Base-by-base conservation (phyloP, 1,140 invertebrate genomes). In the Neoseiulus cucumeris region DNA sequence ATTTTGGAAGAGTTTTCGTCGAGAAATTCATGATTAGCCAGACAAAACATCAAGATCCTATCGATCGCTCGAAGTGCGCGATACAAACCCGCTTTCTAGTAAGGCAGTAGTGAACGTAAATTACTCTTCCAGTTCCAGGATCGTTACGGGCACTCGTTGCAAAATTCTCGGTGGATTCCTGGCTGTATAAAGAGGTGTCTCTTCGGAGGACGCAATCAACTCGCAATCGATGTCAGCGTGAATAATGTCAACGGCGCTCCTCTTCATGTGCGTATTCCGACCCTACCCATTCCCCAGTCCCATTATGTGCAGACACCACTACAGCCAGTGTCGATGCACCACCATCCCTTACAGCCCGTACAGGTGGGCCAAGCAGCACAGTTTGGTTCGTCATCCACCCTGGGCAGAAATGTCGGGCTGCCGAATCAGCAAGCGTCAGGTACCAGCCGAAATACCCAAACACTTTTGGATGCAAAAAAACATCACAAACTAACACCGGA, bases 241-340 rank as follows among this genome's bases (percentile, higher is more conserved):
- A 59, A 59, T 20, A 59, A 33, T 14, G 51, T 17, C 25, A 59
- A 59, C 51, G 51, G 51, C 51, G 51, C 51, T 20, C 51, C 51
- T 14, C 51, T 59, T 59, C 51, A 59, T 59, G 51, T 59, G 51
- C 51, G 51, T 59, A 59, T 59, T 59, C 51, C 51, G 14, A 59
- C 51, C 51, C 51, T 59, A 33, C 51, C 51, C 25, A 59, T 59
- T 20, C 51, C 51, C 14, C 25, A 25, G 12, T 25, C 14, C 33
- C 33, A 39, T 9, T 39, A 39, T 39, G 33, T 9, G 33, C 33
- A 39, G 33, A 39, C 33, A 39, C 33, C 33, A 4, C 33, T 39
- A 9, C 33, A 39, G 33, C 33, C 33, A 4, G 9, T 39, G 33
- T 39, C 33, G 33, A 39, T 39, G 33, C 33, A 39, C 33, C 33